These are phyloP conservation scores for Alces alces DNA, from an alignment of 2,113 vertebrate species.

Conservation along the genomic window DNA sequence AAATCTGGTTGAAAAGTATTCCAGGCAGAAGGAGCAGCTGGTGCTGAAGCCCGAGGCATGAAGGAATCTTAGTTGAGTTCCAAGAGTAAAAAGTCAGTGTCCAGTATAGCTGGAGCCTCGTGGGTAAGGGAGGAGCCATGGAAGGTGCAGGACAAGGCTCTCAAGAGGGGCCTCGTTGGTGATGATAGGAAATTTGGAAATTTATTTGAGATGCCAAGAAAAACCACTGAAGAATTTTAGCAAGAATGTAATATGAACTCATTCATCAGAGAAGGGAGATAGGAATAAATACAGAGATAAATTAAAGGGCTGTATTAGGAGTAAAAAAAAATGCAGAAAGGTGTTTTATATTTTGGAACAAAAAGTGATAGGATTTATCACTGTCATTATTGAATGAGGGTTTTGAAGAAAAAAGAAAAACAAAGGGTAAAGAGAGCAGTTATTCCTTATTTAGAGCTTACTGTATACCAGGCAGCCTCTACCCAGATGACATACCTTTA, in stretches of 20 bases:
- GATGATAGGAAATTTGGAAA: not conserved
- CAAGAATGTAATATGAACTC: not conserved
- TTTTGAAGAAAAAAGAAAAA: not conserved
- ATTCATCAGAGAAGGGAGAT: not conserved
- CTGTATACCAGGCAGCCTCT: not conserved
- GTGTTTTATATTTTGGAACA: not conserved
- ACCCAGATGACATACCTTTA: not conserved
- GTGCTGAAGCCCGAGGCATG: not conserved
- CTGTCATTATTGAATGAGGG: not conserved
- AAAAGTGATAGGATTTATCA: not conserved
- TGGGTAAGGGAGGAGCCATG: not conserved
- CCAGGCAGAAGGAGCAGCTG: not conserved
- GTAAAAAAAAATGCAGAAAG: not conserved
- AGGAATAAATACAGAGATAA: not conserved
- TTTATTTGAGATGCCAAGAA: not conserved
- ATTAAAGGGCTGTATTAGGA: not conserved
- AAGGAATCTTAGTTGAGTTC: not conserved
- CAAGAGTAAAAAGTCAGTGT: not conserved
- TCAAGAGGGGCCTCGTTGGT: rapidly evolving
- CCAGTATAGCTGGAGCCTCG: not conserved
- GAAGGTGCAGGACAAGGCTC: not conserved
- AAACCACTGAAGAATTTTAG: not conserved
- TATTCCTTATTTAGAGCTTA: not conserved
- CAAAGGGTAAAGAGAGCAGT: not conserved
- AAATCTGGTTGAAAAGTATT: not conserved